A percentile compares a stretch with the other conserved stretches of the same genome.
These are phyloP conservation scores for Tetraneura akinire DNA, from an alignment of 1,140 invertebrate genomes.

Conservation along the genomic window DNA sequence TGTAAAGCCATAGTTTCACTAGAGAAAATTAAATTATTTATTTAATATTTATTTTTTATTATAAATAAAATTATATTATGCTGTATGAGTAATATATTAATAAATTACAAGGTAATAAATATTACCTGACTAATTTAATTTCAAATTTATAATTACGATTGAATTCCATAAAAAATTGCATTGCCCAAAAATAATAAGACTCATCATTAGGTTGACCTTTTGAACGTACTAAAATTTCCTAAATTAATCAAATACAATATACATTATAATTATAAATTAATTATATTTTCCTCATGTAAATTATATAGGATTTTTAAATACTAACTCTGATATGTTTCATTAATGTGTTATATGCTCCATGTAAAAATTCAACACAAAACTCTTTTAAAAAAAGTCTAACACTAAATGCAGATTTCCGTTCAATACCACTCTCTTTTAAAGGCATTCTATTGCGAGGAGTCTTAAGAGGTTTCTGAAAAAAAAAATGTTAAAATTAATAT, in stretches of 20 bases:
- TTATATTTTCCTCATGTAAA: too few species aligned
- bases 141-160: constrained; percentile 83
- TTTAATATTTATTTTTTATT: too few species aligned
- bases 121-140: constrained; percentile 84
- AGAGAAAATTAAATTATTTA: constrained; percentile 55
- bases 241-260: constrained; percentile 33
- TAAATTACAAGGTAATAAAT: constrained; percentile 32
- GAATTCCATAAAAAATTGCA: constrained; percentile 97
- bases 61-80: constrained; percentile 27
- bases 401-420: constrained; percentile 75
- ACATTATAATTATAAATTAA: not conserved
- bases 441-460: constrained; percentile 70
- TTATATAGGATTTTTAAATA: too few species aligned
- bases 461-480: constrained; percentile 64
- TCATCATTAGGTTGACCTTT: constrained; percentile 77
- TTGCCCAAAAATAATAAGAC: constrained; percentile 89
- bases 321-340: constrained; percentile 77
- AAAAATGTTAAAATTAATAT: not conserved
- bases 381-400: constrained; percentile 88
- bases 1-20: constrained; percentile 88
- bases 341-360: constrained; percentile 87
- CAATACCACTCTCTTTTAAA: constrained; percentile 62
- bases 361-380: constrained; percentile 90
- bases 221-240: constrained; percentile 66
- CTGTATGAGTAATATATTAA: too few species aligned